These are phyloP conservation scores for Tachycineta bicolor DNA, from an alignment of 2,113 vertebrate species.

Conservation along the genomic window DNA sequence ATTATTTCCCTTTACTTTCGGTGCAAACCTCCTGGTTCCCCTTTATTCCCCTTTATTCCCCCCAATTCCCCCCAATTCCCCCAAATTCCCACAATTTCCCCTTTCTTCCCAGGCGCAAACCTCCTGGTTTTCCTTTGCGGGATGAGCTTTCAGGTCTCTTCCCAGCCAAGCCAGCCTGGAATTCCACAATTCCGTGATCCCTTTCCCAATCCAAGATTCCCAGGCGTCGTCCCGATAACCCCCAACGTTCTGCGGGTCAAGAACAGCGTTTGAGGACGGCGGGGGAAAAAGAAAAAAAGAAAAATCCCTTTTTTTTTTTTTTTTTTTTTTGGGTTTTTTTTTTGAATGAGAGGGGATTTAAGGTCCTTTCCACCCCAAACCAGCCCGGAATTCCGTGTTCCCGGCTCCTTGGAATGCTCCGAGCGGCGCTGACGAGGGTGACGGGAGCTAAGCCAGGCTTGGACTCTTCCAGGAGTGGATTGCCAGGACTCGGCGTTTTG, in stretches of 20 bases:
- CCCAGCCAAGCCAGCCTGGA: background rate
- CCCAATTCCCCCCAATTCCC: too few species aligned
- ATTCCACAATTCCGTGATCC: background rate
- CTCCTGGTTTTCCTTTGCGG: background rate
- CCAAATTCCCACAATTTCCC: background rate
- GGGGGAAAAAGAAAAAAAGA: background rate
- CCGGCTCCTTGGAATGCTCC: background rate
- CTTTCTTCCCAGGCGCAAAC: background rate
- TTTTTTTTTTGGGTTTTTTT: too few species aligned
- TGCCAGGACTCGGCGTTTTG: background rate
- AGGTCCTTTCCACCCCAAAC: background rate
- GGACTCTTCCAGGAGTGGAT: background rate
- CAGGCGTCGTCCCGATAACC: accelerated
- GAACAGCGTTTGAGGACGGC: background rate
- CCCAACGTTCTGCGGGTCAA: background rate
- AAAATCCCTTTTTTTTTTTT: accelerated
- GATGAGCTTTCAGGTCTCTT: background rate
- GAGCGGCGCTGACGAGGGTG: accelerated
- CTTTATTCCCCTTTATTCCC: too few species aligned
- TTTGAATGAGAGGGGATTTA: background rate
- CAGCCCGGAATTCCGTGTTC: background rate
- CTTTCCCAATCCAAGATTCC: background rate
- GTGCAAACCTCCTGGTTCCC: background rate
- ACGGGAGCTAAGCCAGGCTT: background rate
- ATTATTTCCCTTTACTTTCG: background rate